Evolutionary conservation across 1,140 invertebrate species (phyloP).

Genomic region (Hylaeus volcanicus): DNA sequence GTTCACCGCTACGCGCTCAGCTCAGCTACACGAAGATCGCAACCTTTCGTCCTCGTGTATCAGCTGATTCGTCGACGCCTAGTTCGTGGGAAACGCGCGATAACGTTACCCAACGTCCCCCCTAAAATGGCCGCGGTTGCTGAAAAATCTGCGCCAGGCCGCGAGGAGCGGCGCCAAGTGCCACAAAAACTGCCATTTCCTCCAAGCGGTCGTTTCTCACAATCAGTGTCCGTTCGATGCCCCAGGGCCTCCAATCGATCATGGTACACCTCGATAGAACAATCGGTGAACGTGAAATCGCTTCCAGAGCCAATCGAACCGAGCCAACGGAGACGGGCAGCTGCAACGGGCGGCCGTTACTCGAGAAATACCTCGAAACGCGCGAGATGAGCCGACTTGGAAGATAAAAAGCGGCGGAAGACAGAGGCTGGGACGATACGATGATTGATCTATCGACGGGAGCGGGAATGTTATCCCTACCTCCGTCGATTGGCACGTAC

Average conservation of each 20-base stretch:
- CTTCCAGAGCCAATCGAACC: background rate
- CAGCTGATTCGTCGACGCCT: background rate
- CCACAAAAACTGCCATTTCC: conserved; percentile 26
- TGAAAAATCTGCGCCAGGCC: background rate
- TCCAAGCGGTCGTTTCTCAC: conserved; percentile 1
- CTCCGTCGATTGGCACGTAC: conserved; percentile 27
- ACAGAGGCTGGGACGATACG: conserved; percentile 29
- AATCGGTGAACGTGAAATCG: conserved; percentile 29
- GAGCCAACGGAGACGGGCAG: background rate
- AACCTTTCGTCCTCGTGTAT: too few species aligned
- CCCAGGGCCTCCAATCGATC: conserved; percentile 7
- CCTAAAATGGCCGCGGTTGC: background rate
- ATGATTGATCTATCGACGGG: conserved; percentile 65
- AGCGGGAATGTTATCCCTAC: conserved; percentile 51
- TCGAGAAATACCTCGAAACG: conserved; percentile 24
- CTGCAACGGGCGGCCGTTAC: conserved; percentile 14
- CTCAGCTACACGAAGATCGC: too few species aligned
- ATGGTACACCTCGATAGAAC: conserved; percentile 6
- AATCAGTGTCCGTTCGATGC: background rate
- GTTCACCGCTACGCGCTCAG: too few species aligned
- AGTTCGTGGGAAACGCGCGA: background rate
- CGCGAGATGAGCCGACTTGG: background rate
- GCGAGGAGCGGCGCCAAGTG: background rate
- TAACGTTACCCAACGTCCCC: background rate
- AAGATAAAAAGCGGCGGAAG: conserved; percentile 2